Conservation (phyloP, 2,888 invertebrate species). For the Harpalus rubripes region DNA sequence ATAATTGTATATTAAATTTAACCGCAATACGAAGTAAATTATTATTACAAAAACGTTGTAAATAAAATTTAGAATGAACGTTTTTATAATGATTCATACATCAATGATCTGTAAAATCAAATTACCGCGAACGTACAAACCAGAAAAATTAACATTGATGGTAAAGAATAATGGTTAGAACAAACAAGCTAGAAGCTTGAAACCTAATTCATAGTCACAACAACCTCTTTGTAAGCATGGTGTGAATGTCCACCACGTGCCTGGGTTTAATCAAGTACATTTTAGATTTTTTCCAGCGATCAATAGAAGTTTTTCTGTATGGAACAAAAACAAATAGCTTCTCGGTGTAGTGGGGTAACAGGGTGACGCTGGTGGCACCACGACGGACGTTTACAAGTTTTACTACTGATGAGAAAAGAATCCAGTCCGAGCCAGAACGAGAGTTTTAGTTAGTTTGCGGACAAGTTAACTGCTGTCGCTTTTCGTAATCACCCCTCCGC, state of each 20-base stretch:
- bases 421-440: slow-evolving; percentile 68
- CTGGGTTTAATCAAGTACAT: slow-evolving; percentile 60
- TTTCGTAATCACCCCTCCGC: slow-evolving; percentile 63
- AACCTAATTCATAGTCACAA: background rate
- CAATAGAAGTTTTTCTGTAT: slow-evolving; percentile 62
- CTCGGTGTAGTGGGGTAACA: slow-evolving; percentile 1
- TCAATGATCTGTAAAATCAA: slow-evolving; percentile 52
- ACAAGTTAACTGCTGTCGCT: slow-evolving; percentile 66
- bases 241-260: slow-evolving; percentile 24
- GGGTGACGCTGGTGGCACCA: slow-evolving; percentile 55
- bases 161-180: background rate
- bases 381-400: slow-evolving; percentile 67
- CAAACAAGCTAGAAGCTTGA: background rate
- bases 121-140: slow-evolving; percentile 2
- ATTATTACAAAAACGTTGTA: too few relatives aligned
- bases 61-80: slow-evolving; percentile 22
- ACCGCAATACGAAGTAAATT: too few relatives aligned
- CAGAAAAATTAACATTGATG: slow-evolving; percentile 18
- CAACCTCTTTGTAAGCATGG: background rate
- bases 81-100: slow-evolving; percentile 47
- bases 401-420: slow-evolving; percentile 70
- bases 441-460: slow-evolving; percentile 69
- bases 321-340: slow-evolving; percentile 43
- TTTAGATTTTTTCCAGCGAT: slow-evolving; percentile 59
- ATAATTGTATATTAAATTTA: too few relatives aligned